phyloP scores from a whole-genome alignment of 2,888 invertebrate genomes.

The Pandemis heparana region DNA sequence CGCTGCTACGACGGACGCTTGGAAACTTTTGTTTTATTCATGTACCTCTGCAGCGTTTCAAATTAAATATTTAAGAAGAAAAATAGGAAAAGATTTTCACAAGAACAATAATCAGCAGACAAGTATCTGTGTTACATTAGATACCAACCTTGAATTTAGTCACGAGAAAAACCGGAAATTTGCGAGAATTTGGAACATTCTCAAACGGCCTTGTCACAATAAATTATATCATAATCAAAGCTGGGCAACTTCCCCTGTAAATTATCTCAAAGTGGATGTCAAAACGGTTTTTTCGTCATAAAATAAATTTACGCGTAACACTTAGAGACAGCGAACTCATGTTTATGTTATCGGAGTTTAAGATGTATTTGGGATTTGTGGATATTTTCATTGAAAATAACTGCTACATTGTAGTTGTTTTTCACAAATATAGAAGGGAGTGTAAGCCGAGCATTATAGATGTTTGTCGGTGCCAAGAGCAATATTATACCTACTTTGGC shows the following conservation, averaged over 20 bases:
- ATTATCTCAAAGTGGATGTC: constrained; percentile 28
- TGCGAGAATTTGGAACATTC: constrained; percentile 21
- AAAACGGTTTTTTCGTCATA: constrained; percentile 21
- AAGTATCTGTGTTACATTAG: neutral
- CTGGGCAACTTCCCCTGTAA: constrained; percentile 1
- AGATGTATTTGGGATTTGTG: constrained; percentile 16
- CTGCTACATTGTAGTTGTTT: constrained; percentile 66
- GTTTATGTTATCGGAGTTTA: constrained; percentile 24
- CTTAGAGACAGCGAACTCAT: constrained; percentile 37
- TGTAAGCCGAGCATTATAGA: constrained; percentile 59
- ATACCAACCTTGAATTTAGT: neutral
- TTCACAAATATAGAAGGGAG: constrained; percentile 54
- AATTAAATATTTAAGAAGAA: neutral
- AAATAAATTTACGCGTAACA: constrained; percentile 33
- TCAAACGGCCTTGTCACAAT: constrained; percentile 20
- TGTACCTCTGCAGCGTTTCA: neutral
- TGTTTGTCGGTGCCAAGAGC: constrained; percentile 65
- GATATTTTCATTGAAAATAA: constrained; percentile 44
- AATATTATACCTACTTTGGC: constrained; percentile 62
- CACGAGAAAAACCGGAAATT: constrained; percentile 1
- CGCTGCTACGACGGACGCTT: constrained; percentile 56
- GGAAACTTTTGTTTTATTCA: constrained; percentile 14
- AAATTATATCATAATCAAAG: constrained; percentile 12
- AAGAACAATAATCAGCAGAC: neutral
- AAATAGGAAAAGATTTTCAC: neutral